Percentiles rank a stretch among this genome's conserved stretches.
Evolutionary conservation across 2,888 invertebrate species (phyloP).

Genomic region (Pammene aurita): DNA sequence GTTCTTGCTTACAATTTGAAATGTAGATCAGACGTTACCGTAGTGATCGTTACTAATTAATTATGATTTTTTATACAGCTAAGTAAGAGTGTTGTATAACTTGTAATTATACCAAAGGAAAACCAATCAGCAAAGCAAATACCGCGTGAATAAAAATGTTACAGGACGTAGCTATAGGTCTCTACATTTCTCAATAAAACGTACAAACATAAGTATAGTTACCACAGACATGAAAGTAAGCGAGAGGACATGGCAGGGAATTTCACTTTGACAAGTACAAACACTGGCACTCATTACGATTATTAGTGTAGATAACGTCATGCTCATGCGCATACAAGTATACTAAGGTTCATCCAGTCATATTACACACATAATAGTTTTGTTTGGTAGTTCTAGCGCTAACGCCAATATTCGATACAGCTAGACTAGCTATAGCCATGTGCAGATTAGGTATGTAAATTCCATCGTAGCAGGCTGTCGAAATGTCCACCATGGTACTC

Average conservation of each 20-base stretch:
- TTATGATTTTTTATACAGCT: too few species aligned
- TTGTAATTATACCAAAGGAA: too few species aligned
- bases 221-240: constrained; percentile 24
- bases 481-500: constrained; percentile 20
- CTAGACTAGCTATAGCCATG: too few species aligned
- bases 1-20: background rate
- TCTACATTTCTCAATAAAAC: background rate
- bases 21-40: constrained; percentile 2
- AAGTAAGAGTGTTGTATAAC: too few species aligned
- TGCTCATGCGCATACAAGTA: constrained; percentile 8
- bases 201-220: background rate
- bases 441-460: too few species aligned
- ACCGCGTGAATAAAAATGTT: too few species aligned
- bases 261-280: constrained; percentile 37
- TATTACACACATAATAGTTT: too few species aligned
- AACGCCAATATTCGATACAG: background rate
- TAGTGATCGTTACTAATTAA: background rate
- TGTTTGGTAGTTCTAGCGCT: background rate
- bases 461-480: background rate
- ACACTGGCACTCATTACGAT: constrained; percentile 34
- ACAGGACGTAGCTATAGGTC: background rate
- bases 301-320: constrained; percentile 35
- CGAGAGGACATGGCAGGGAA: constrained; percentile 20
- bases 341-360: background rate
- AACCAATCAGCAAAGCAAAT: too few species aligned